Percentiles rank a stretch among this genome's conserved stretches.
These are phyloP conservation scores for Harlomillsia oculata DNA, from an alignment of 1,140 invertebrate genomes.

Conservation along the genomic window DNA sequence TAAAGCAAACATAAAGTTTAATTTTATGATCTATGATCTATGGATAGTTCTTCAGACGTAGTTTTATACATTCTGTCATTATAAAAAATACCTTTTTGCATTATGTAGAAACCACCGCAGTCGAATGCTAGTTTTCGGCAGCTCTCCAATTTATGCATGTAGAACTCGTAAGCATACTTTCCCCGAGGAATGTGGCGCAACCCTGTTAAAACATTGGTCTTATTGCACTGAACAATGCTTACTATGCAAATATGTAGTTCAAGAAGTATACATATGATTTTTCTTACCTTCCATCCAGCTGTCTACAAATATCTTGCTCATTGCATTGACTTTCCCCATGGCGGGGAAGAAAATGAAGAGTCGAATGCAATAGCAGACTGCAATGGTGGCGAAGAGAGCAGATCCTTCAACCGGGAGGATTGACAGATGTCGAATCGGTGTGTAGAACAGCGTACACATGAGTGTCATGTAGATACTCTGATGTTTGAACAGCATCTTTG, in stretches of 20 bases:
- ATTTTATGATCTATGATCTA: background rate
- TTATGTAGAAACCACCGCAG: conserved; percentile 31
- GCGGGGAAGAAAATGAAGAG: conserved; percentile 34
- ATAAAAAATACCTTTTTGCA: conserved; percentile 25
- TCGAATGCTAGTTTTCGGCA: conserved; percentile 33
- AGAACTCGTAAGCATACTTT: conserved; percentile 34
- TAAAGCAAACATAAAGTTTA: background rate
- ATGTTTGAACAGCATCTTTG: conserved; percentile 25
- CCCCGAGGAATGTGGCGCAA: conserved; percentile 28
- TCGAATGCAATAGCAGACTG: conserved; percentile 26
- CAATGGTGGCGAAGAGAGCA: conserved; percentile 21
- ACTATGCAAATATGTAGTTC: background rate
- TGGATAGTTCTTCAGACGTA: background rate
- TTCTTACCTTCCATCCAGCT: conserved; percentile 31
- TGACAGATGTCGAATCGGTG: conserved; percentile 24
- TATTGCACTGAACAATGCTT: background rate
- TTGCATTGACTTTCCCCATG: conserved; percentile 29
- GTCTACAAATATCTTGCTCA: conserved; percentile 26
- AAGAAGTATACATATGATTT: background rate
- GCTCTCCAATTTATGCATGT: conserved; percentile 32
- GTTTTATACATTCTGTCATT: background rate
- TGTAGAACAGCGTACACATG: conserved; percentile 36
- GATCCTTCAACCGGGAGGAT: conserved; percentile 18
- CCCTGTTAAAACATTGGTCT: background rate
- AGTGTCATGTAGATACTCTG: conserved; percentile 29